phyloP scores from a whole-genome alignment of 2,888 invertebrate genomes.

The Thymelicus acteon region DNA sequence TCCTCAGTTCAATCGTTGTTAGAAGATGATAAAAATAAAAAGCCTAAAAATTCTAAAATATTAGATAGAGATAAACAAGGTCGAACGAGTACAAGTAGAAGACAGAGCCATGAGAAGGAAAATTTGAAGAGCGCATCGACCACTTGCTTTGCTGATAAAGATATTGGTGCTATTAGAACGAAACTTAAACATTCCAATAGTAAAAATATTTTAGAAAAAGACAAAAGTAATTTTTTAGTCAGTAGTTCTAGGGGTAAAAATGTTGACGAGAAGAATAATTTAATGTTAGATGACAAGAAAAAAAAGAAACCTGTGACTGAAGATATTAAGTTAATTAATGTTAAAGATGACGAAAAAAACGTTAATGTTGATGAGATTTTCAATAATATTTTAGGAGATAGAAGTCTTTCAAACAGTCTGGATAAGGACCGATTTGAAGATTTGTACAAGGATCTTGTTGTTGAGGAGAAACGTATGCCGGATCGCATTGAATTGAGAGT shows the following conservation, averaged over 20 bases:
- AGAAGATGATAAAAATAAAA: conserved; percentile 70
- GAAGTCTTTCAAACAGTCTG: conserved; percentile 59
- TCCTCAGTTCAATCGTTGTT: conserved; percentile 73
- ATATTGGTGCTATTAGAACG: conserved; percentile 81
- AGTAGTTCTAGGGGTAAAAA: conserved; percentile 71
- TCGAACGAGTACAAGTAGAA: conserved; percentile 54
- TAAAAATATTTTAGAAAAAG: conserved; percentile 80
- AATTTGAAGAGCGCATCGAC: conserved; percentile 63
- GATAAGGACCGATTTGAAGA: conserved; percentile 72
- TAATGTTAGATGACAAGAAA: conserved; percentile 58
- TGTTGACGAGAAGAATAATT: conserved; percentile 63
- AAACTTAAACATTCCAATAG: conserved; percentile 82
- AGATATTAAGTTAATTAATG: conserved; percentile 56
- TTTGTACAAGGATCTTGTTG: conserved; percentile 71
- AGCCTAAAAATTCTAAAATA: conserved; percentile 66
- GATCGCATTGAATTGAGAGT: conserved; percentile 54
- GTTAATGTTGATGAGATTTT: conserved; percentile 70
- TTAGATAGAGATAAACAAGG: conserved; percentile 74
- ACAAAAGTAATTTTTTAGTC: conserved; percentile 74
- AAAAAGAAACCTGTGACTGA: conserved; percentile 55
- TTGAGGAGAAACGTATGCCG: conserved; percentile 49
- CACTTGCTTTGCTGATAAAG: conserved; percentile 63
- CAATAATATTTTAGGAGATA: conserved; percentile 69
- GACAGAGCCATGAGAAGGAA: conserved; percentile 72
- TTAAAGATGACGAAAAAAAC: conserved; percentile 50